Evolutionary conservation across 2,888 invertebrate species (phyloP).

Genomic region (Capitulum mitella): DNA sequence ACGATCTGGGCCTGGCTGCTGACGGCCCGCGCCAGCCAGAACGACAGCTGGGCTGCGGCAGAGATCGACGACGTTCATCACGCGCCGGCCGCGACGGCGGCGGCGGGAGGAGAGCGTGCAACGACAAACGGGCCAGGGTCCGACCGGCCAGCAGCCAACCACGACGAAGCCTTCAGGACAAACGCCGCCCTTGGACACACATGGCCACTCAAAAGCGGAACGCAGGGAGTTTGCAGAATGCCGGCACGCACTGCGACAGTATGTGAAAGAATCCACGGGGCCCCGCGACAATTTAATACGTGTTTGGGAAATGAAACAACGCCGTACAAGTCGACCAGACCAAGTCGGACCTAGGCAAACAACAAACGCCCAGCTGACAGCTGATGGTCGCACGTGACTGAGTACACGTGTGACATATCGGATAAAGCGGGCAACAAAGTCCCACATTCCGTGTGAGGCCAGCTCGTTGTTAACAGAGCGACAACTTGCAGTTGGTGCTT

Average conservation of each 20-base stretch:
- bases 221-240: background rate
- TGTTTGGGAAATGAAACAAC: background rate
- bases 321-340: too few species aligned
- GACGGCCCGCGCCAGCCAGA: slow-evolving; percentile 61
- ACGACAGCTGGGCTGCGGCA: slow-evolving; percentile 62
- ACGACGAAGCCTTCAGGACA: background rate
- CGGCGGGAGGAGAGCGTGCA: background rate
- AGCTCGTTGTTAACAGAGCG: too few species aligned
- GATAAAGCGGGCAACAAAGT: too few species aligned
- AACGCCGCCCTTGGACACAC: background rate
- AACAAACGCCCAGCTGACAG: too few species aligned
- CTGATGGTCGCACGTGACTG: too few species aligned
- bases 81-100: background rate
- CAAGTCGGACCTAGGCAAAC: too few species aligned
- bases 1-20: slow-evolving; percentile 52
- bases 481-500: too few species aligned
- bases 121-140: too few species aligned
- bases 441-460: too few species aligned
- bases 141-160: background rate
- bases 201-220: accelerated
- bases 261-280: background rate
- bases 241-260: background rate
- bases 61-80: background rate
- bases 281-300: background rate
- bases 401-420: too few species aligned